phyloP scores from a whole-genome alignment of 2,113 vertebrate genomes.

The Bostrychus sinensis region DNA sequence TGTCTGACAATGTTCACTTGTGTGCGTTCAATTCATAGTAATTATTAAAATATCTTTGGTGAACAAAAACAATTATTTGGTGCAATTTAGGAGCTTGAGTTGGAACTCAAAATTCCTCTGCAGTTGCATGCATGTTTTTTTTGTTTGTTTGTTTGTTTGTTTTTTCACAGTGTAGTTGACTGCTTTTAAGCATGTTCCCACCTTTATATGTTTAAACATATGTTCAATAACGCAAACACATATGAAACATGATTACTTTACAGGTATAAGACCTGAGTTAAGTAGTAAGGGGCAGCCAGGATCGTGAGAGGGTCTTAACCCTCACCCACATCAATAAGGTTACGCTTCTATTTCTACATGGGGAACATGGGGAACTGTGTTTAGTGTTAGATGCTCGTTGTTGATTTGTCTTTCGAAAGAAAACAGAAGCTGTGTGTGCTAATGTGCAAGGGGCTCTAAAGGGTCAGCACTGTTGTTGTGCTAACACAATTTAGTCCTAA shows the following conservation, averaged over 20 bases:
- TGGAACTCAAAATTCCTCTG: no score
- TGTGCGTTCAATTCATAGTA: no score
- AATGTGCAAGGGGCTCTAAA: conserved; percentile 8
- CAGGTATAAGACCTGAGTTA: background rate
- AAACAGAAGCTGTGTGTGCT: background rate
- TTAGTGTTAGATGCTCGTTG: background rate
- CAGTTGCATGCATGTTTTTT: no score
- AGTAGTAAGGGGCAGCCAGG: conserved; percentile 42
- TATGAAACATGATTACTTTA: background rate
- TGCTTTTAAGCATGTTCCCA: background rate
- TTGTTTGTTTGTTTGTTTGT: no score
- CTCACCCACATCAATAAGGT: conserved; percentile 61
- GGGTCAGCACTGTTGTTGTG: conserved; percentile 60
- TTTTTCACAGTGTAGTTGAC: background rate
- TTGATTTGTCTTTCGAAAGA: conserved; percentile 7
- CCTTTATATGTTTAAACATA: background rate
- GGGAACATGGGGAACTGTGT: conserved; percentile 1
- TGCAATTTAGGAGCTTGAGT: no score
- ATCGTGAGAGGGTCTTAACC: conserved; percentile 72
- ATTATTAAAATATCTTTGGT: no score
- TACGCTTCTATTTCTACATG: conserved; percentile 15
- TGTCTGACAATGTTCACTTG: no score
- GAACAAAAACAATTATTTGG: no score
- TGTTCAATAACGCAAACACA: background rate
- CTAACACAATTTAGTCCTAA: conserved; percentile 65